These are phyloP conservation scores for Ceratosolen solmsi DNA, from an alignment of 1,140 invertebrate genomes.

Conservation along the genomic window DNA sequence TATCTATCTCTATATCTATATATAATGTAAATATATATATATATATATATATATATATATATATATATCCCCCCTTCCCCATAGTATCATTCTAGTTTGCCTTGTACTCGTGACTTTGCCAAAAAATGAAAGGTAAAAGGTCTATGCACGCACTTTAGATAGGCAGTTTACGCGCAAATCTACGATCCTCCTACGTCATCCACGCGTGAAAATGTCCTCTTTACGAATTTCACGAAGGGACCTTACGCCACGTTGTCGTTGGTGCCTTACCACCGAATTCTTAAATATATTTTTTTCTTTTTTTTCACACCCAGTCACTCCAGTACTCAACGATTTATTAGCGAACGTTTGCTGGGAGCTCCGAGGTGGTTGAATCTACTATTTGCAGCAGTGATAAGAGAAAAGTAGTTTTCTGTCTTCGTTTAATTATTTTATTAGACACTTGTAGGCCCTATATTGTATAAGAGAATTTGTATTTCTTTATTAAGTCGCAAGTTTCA, in stretches of 20 bases:
- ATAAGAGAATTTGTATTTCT: background rate
- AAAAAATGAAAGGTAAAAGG: too few relatives aligned
- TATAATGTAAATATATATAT: too few relatives aligned
- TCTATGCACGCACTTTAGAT: background rate
- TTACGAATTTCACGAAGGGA: background rate
- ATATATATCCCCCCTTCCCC: too few relatives aligned
- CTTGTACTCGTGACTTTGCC: slow-evolving; percentile 1
- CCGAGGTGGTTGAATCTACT: background rate
- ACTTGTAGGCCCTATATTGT: background rate
- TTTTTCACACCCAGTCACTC: too few relatives aligned
- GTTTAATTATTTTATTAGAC: background rate
- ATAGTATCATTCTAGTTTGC: background rate
- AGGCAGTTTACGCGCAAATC: background rate
- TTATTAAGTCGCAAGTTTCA: background rate
- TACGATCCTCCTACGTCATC: background rate
- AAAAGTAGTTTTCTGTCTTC: background rate
- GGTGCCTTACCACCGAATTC: too few relatives aligned
- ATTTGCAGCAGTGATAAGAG: background rate
- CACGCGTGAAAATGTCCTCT: background rate
- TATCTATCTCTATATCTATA: too few relatives aligned
- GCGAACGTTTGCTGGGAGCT: background rate
- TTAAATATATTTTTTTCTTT: too few relatives aligned
- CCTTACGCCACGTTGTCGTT: too few relatives aligned
- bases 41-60: too few relatives aligned
- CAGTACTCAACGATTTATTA: background rate